Evolutionary conservation across 2,888 invertebrate species (phyloP).

Genomic region (Mantis religiosa): DNA sequence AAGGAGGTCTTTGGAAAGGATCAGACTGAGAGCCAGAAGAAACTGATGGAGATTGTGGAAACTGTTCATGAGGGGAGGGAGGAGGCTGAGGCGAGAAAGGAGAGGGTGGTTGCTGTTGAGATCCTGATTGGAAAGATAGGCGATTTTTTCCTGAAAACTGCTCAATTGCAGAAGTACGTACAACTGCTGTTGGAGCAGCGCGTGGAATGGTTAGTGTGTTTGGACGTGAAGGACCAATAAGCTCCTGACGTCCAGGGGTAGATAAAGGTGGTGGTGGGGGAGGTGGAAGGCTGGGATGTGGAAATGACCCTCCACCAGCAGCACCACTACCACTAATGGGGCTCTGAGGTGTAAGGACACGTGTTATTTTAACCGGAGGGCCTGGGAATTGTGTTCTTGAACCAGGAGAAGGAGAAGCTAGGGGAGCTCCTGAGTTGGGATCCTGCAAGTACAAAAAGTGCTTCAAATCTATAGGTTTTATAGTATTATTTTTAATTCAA

Average conservation of each 20-base stretch:
- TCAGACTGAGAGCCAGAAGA: slow-evolving; percentile 20
- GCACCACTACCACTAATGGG: slow-evolving; percentile 19
- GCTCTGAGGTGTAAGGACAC: slow-evolving; percentile 37
- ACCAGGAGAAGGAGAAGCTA: slow-evolving; percentile 39
- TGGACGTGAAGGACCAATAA: slow-evolving; percentile 16
- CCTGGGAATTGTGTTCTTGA: slow-evolving; percentile 39
- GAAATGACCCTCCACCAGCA: slow-evolving; percentile 3
- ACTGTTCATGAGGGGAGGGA: slow-evolving; percentile 46
- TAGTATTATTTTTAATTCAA: not conserved
- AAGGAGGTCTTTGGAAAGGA: slow-evolving; percentile 30
- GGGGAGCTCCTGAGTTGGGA: slow-evolving; percentile 39
- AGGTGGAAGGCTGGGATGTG: slow-evolving; percentile 26
- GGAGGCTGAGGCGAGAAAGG: slow-evolving; percentile 48
- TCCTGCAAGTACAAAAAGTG: slow-evolving; percentile 36
- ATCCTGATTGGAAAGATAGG: slow-evolving; percentile 32
- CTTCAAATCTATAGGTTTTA: not conserved
- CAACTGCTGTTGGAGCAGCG: slow-evolving; percentile 17
- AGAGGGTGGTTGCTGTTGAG: slow-evolving; percentile 40
- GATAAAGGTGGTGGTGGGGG: slow-evolving; percentile 21
- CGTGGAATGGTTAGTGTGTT: slow-evolving; percentile 21
- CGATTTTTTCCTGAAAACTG: slow-evolving; percentile 19
- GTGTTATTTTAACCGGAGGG: slow-evolving; percentile 42
- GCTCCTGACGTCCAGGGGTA: slow-evolving; percentile 15
- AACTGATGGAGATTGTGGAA: slow-evolving; percentile 30
- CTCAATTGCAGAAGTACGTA: slow-evolving; percentile 12